Percentiles rank a stretch among this genome's conserved stretches.
These are phyloP conservation scores for Leucophenga montana DNA, from an alignment of 2,888 invertebrate genomes.

Conservation along the genomic window DNA sequence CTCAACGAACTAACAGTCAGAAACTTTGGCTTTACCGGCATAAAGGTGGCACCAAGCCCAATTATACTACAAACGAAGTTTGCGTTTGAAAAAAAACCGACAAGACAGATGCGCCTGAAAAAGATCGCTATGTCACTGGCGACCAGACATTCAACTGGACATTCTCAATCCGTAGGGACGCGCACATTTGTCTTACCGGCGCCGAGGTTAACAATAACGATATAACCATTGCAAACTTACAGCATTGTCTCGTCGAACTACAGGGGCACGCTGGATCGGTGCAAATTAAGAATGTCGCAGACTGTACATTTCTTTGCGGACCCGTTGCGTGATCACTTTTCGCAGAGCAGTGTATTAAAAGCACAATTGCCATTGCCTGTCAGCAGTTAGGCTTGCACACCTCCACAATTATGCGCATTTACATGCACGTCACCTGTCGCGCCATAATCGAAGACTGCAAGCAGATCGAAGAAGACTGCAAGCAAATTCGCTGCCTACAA, in stretches of 20 bases:
- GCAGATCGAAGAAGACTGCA: conserved; percentile 79
- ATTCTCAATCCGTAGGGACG: conserved; percentile 74
- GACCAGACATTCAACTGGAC: conserved; percentile 62
- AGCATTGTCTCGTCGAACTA: conserved; percentile 84
- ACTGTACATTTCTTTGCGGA: conserved; percentile 87
- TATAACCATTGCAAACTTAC: conserved; percentile 82
- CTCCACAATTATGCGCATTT: conserved; percentile 84
- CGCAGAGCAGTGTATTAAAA: conserved; percentile 85
- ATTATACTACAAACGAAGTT: conserved; percentile 56
- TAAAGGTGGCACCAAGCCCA: conserved; percentile 73
- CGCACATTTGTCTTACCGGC: conserved; percentile 77
- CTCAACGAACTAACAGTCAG: conserved; percentile 82
- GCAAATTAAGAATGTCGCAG: conserved; percentile 84
- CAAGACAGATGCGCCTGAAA: conserved; percentile 48
- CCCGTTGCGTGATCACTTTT: conserved; percentile 94
- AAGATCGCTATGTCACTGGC: conserved; percentile 6
- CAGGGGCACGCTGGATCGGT: conserved; percentile 90
- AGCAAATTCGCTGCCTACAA: conserved; percentile 93
- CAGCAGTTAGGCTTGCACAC: conserved; percentile 94
- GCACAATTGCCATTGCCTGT: conserved; percentile 88
- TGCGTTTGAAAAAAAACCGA: conserved; percentile 32
- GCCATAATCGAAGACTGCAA: conserved; percentile 95
- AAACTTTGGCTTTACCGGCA: conserved; percentile 89
- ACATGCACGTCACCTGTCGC: conserved; percentile 93
- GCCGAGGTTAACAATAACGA: conserved; percentile 83